Evolutionary conservation across 2,113 vertebrate species (phyloP).

Genomic region (Brienomyrus brachyistius): DNA sequence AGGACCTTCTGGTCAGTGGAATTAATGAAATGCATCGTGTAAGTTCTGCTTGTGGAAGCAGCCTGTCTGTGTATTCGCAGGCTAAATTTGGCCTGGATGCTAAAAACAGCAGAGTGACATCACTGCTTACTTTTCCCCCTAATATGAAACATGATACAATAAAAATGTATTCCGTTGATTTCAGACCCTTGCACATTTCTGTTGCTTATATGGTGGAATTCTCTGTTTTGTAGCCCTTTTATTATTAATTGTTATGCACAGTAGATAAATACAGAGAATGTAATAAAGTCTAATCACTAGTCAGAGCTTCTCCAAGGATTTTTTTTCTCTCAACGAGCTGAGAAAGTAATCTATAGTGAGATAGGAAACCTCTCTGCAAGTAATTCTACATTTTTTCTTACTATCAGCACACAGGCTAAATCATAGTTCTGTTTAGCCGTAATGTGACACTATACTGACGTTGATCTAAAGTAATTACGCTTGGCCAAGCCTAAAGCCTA

Average conservation of each 20-base stretch:
- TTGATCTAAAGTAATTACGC: neutral
- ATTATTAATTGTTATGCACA: neutral
- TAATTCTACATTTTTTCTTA: neutral
- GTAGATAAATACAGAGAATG: neutral
- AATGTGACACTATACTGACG: neutral
- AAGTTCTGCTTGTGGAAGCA: neutral
- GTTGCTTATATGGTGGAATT: neutral
- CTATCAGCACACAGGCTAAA: neutral
- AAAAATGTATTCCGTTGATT: neutral
- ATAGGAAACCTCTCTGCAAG: neutral
- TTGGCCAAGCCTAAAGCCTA: neutral
- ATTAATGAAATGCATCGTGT: neutral
- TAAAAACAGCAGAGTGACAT: neutral
- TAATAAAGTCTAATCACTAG: neutral
- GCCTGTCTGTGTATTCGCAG: neutral
- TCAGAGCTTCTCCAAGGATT: neutral
- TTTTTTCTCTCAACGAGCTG: neutral
- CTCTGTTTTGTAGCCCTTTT: neutral
- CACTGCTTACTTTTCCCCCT: neutral
- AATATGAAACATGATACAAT: neutral
- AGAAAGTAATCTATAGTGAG: neutral
- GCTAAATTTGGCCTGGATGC: conserved; percentile 2
- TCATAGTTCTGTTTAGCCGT: neutral
- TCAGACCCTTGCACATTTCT: neutral
- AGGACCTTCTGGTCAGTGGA: neutral